Conservation (phyloP, 2,797 vertebrate genomes). For the Silurus lanzhouensis region DNA sequence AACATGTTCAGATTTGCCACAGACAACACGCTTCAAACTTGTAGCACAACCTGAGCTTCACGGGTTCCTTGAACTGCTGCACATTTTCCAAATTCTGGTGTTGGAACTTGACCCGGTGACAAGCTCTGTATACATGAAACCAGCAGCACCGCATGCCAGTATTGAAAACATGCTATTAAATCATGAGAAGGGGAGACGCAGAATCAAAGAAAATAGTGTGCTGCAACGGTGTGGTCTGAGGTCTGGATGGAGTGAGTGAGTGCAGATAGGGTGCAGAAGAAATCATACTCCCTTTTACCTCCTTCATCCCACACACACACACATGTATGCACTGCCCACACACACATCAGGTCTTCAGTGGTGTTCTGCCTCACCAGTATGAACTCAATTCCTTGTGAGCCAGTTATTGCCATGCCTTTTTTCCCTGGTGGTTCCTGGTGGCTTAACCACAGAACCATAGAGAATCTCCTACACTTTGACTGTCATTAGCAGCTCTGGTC, state of each 20-base stretch:
- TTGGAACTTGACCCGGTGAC: conserved; percentile 25
- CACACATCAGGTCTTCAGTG: conserved; percentile 16
- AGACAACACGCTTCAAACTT: not conserved
- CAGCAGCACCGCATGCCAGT: not conserved
- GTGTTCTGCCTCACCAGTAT: conserved; percentile 17
- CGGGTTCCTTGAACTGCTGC: not conserved
- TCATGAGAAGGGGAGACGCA: conserved; percentile 28
- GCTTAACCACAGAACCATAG: not conserved
- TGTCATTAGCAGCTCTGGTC: not conserved
- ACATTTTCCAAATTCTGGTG: conserved; percentile 32
- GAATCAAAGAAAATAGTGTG: conserved; percentile 33
- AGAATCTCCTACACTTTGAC: conserved; percentile 1
- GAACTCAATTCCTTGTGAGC: conserved; percentile 8
- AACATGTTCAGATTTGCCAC: conserved; percentile 14
- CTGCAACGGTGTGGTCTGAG: conserved; percentile 41
- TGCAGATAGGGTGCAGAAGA: conserved; percentile 28
- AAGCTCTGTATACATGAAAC: not conserved
- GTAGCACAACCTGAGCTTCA: not conserved
- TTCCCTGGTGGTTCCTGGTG: conserved; percentile 17
- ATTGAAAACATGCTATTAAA: conserved; percentile 17
- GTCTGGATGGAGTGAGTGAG: conserved; percentile 40
- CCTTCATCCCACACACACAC: not conserved
- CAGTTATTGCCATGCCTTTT: conserved; percentile 2
- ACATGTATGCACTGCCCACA: not conserved
- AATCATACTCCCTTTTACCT: not conserved